These are phyloP conservation scores for Hyperoodon ampullatus DNA, from an alignment of 2,113 vertebrate genomes.

Conservation along the genomic window DNA sequence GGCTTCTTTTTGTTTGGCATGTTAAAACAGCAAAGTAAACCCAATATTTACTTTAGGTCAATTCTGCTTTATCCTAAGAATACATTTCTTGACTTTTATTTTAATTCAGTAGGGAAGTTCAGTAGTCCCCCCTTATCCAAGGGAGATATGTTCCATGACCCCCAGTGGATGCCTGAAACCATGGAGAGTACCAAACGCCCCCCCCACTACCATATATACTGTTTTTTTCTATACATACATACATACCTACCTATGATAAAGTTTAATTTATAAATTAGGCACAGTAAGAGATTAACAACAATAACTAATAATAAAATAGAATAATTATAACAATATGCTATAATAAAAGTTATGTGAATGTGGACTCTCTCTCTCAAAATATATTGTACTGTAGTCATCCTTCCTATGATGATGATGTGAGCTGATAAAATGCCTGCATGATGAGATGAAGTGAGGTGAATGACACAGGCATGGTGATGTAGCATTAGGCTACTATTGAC, in stretches of 20 bases:
- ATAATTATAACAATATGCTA: background rate
- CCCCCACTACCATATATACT: background rate
- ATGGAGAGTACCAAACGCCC: background rate
- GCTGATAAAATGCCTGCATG: background rate
- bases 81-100: slow-evolving; percentile 22
- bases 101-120: background rate
- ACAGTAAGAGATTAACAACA: background rate
- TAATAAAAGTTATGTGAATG: background rate
- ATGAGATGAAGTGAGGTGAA: background rate
- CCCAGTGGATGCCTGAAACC: background rate
- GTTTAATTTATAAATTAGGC: background rate
- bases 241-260: background rate
- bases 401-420: background rate
- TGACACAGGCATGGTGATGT: background rate
- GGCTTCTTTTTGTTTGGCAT: background rate
- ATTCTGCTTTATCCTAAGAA: background rate
- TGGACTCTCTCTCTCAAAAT: background rate
- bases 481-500: background rate
- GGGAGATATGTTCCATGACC: background rate
- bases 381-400: background rate
- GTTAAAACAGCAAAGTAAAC: slow-evolving; percentile 34
- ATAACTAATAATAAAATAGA: background rate
- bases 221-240: background rate
- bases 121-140: background rate
- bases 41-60: background rate